Evolutionary conservation across 2,113 vertebrate species (phyloP), one percentile per base, ranked within the genome.

Genomic region (Rhodinocichla rosea): DNA sequence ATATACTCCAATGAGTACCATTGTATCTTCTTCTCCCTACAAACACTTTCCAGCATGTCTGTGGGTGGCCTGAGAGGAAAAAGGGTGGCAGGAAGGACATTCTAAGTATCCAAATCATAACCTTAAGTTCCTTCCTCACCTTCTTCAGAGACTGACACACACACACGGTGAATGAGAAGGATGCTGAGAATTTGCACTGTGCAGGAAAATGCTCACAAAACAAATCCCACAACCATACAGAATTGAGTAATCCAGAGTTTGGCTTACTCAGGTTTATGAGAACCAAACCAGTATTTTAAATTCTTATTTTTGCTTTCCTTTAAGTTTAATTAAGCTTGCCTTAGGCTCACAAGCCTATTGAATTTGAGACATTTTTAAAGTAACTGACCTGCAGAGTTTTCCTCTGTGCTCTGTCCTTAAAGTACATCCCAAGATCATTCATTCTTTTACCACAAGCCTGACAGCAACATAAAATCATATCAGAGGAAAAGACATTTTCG

Each of bases 291-390:
- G 83, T 69, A 86, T 92, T 96, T 97, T 60, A 87, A 78, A 90
- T 37, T 78, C 80, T 96, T 93, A 85, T 83, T 96, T 97, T 97
- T 96, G 94, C 92, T 97, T 59, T 80, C 86, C 90, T 94, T 92
- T 82, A 95, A 89, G 87, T 97, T 96, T 96, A 97, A 97, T 97
- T 95, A 97, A 94, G 79, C 90, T 96, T 96, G 87, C 92, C 81
- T 70, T 73, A 75, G 91, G 93, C 94, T 98, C 87, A 62, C 33
- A 80, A 94, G 65, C 52, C 85, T 96, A 92, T 78, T 53, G 52
- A 96, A 97, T 91, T 94, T 39, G 40, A 94, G 78, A 84, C 42
- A 73, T 71, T 94, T 94, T 93, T 88, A 74, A 79, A 27, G 26
- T 65, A 96, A 79, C 39, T 87, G 47, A 81, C 49, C 49, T 87